These are phyloP conservation scores for Dryoscopus gambensis DNA, from an alignment of 2,113 vertebrate genomes.

Conservation along the genomic window DNA sequence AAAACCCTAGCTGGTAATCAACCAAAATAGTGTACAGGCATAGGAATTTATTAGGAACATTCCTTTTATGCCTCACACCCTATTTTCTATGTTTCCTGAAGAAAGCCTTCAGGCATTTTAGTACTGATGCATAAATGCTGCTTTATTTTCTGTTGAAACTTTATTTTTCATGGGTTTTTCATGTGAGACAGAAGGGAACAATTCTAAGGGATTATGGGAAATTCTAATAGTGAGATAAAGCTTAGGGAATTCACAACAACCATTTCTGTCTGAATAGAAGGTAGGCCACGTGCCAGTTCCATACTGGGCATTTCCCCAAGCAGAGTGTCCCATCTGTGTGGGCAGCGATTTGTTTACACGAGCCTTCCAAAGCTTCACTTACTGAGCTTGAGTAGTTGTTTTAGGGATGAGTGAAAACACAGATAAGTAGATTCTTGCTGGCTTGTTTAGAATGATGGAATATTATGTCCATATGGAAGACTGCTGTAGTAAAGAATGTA, in stretches of 20 bases:
- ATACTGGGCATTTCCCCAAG: conserved; percentile 30
- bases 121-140: not conserved
- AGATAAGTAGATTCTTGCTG: not conserved
- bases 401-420: not conserved
- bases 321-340: not conserved
- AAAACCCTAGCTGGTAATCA: not conserved
- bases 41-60: not conserved
- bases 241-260: conserved; percentile 38
- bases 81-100: not conserved
- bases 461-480: not conserved
- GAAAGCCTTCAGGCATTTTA: not conserved
- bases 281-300: not conserved
- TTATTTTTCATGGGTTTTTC: not conserved
- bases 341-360: not conserved
- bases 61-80: not conserved
- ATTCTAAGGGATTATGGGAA: conserved; percentile 20
- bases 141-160: conserved; percentile 32
- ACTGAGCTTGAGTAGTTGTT: not conserved
- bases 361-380: not conserved
- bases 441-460: not conserved
- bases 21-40: not conserved
- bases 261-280: conserved; percentile 26
- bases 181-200: conserved; percentile 7
- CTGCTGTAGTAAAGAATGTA: not conserved
- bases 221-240: conserved; percentile 44